Base-by-base conservation (phyloP, 1,140 invertebrate genomes). In the Magallana angulata region DNA sequence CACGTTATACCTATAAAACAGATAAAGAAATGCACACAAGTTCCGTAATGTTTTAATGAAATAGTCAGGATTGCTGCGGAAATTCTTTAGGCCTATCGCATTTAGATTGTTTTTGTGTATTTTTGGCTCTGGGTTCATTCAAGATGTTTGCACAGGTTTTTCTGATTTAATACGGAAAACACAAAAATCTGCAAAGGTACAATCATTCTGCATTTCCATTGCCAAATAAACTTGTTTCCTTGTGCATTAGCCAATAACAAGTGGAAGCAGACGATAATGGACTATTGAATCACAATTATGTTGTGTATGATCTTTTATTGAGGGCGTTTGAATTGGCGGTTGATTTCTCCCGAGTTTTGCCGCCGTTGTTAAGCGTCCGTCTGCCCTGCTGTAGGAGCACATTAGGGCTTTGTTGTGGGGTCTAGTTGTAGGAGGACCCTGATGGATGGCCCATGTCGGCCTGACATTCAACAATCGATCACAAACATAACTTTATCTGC, bases 41-140 rank as follows among this genome's bases (percentile, higher is more conserved):
- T 24, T 30, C 24, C 30, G 12, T 48, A 5, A 48, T 48, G 36
- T 76, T 76, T 24, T 30, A 76, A 76, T 36, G 68, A 76, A 76
- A 36, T 30, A 76, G 68, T 76, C 68, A 76, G 68, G 68, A 71
- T 30, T 12, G 68, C 68, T 12, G 8, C 12, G 68, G 8, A 12
- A 64, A 7, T n/a, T 64, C 7, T 18, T 64, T 16, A 64, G 18
- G 36, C 36, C 60, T n/a, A 5, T 64, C 24, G 12, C 68, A 12
- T 76, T 76, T 76, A 76, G 30, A 76, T 48, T 76, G 9, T 76
- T 76, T 76, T 4, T 76, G 68, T 24, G 6, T 76, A 76, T 76
- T 76, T 76, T 76, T 76, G 68, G 68, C 18, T 24, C 24, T 24
- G 4, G 24, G 36, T 76, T 76, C 68, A 76, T 76, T 6, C 68